A percentile compares a stretch with the other conserved stretches of the same genome.
Conservation (phyloP, 2,888 invertebrate genomes). For the Chaitophorus viminalis region DNA sequence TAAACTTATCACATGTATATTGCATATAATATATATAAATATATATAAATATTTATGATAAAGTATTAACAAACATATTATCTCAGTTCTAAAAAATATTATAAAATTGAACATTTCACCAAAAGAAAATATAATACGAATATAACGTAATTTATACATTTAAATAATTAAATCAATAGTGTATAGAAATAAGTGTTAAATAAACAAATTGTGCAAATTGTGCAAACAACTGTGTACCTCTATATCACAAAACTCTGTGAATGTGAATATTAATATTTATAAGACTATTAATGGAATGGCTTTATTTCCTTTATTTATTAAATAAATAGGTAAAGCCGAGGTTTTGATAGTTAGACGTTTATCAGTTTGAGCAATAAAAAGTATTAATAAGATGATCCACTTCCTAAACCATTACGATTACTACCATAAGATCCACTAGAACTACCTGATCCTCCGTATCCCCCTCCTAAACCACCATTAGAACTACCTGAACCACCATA, state of each 20-base stretch:
- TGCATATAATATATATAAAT: neutral
- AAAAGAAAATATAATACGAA: slow-evolving; percentile 3
- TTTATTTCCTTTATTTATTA: neutral
- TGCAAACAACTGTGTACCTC: no score
- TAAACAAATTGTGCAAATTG: slow-evolving; percentile 19
- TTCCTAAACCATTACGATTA: slow-evolving; percentile 50
- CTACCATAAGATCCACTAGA: slow-evolving; percentile 47
- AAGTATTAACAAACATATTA: slow-evolving; percentile 30
- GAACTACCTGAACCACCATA: slow-evolving; percentile 29
- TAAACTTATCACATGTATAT: slow-evolving; percentile 11
- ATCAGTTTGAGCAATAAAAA: slow-evolving; percentile 56
- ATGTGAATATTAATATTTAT: neutral
- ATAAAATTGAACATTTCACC: slow-evolving; percentile 40
- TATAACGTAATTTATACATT: neutral
- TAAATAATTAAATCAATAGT: slow-evolving; percentile 22
- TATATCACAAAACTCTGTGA: neutral
- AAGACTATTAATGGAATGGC: neutral
- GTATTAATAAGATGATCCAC: slow-evolving; percentile 58
- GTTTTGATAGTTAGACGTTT: neutral
- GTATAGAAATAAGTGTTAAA: slow-evolving; percentile 6
- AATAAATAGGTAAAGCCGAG: neutral
- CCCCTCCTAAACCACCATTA: slow-evolving; percentile 36
- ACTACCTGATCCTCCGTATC: slow-evolving; percentile 24
- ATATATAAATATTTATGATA: neutral
- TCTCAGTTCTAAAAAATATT: neutral